Conservation (phyloP, 2,888 invertebrate genomes). For the Ochropleura plecta region DNA sequence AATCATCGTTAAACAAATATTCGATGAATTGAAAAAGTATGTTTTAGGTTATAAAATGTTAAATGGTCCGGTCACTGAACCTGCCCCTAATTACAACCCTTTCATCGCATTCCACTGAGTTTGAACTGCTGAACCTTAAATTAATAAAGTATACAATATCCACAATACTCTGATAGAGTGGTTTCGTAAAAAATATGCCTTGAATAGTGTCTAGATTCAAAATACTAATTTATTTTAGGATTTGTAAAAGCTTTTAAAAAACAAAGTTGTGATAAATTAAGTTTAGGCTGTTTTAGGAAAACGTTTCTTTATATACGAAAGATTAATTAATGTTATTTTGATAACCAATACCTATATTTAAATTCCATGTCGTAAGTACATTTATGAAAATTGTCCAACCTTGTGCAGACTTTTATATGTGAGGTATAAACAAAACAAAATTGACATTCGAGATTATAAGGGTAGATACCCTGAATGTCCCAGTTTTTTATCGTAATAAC, state of each 20-base stretch:
- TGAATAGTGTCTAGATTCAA: background rate
- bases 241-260: slow-evolving; percentile 31
- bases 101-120: slow-evolving; percentile 32
- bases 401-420: too few relatives aligned
- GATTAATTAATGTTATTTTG: background rate
- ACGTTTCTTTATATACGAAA: background rate
- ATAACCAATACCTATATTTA: too few relatives aligned
- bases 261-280: slow-evolving; percentile 26
- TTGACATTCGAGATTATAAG: slow-evolving; percentile 7
- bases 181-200: slow-evolving; percentile 11
- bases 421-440: slow-evolving; percentile 6
- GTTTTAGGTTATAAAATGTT: slow-evolving; percentile 1
- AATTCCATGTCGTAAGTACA: background rate
- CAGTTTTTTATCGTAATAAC: slow-evolving; percentile 5
- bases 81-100: slow-evolving; percentile 40
- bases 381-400: background rate
- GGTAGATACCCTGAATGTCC: background rate
- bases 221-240: slow-evolving; percentile 5
- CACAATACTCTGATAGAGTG: slow-evolving; percentile 18
- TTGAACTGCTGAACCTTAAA: slow-evolving; percentile 29
- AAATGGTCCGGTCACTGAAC: slow-evolving; percentile 40
- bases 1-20: slow-evolving; percentile 3
- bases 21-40: background rate
- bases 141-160: slow-evolving; percentile 41
- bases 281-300: background rate